phyloP scores from a whole-genome alignment of 1,140 invertebrate genomes.

The Achatina immaculata region DNA sequence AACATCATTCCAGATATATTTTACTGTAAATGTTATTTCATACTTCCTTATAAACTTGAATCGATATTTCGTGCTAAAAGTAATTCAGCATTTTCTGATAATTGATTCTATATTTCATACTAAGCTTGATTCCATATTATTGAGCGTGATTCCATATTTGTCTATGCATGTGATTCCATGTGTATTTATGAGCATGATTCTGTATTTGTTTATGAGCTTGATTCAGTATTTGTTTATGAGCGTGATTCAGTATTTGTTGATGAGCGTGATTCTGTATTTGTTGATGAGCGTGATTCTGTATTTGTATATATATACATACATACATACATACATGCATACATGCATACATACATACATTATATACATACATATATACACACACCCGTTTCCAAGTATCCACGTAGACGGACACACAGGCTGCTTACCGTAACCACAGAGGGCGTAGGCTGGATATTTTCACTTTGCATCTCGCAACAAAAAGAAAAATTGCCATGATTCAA shows the following conservation, averaged over 20 bases:
- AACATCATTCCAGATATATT: too few species aligned
- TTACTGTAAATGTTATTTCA: too few species aligned
- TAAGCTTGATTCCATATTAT: too few species aligned
- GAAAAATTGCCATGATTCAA: neutral
- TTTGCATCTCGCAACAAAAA: neutral
- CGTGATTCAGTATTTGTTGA: neutral
- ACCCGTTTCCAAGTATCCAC: neutral
- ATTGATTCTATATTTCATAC: too few species aligned
- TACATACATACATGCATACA: neutral
- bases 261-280: constrained; percentile 10
- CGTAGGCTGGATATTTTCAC: too few species aligned
- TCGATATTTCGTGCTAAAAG: too few species aligned
- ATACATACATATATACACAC: neutral
- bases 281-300: neutral
- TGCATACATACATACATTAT: neutral
- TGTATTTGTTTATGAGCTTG: neutral
- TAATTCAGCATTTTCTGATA: too few species aligned
- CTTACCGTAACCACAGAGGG: too few species aligned
- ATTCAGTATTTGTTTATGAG: neutral
- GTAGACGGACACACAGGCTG: too few species aligned
- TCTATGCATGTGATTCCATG: neutral
- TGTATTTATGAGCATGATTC: neutral
- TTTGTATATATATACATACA: constrained; percentile 1
- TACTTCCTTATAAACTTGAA: too few species aligned
- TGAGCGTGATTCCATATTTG: too few species aligned